These are phyloP conservation scores for Ylistrum balloti DNA, from an alignment of 1,140 invertebrate genomes.

Conservation along the genomic window DNA sequence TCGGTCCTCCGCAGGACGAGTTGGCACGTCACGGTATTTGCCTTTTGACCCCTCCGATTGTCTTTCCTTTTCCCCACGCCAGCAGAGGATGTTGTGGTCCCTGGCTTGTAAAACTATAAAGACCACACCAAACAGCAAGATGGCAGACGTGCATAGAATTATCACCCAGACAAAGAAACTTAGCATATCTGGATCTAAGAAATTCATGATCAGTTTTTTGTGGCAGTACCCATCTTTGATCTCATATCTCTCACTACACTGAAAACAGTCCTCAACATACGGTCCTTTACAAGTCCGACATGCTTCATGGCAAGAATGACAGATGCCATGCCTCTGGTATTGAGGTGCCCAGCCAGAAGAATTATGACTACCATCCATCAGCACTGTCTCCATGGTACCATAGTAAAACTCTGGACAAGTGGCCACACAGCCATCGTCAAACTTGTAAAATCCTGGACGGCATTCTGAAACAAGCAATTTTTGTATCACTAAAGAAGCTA, in stretches of 20 bases:
- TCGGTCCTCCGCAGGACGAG: slow-evolving; percentile 53
- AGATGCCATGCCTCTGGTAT: slow-evolving; percentile 70
- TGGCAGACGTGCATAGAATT: slow-evolving; percentile 74
- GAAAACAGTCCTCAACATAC: slow-evolving; percentile 73
- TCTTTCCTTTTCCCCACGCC: slow-evolving; percentile 69
- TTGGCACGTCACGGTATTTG: slow-evolving; percentile 70
- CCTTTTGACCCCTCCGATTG: slow-evolving; percentile 71
- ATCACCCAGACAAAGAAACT: slow-evolving; percentile 79
- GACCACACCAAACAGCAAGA: slow-evolving; percentile 74
- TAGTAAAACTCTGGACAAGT: slow-evolving; percentile 78
- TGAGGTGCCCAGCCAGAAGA: slow-evolving; percentile 59
- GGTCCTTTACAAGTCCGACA: slow-evolving; percentile 76
- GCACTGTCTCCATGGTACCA: slow-evolving; percentile 72
- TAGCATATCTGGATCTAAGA: slow-evolving; percentile 75
- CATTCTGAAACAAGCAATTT: slow-evolving; percentile 72
- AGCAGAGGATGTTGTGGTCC: slow-evolving; percentile 73
- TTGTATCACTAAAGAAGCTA: no score
- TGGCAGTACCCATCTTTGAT: slow-evolving; percentile 67
- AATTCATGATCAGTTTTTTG: slow-evolving; percentile 76
- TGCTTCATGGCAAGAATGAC: slow-evolving; percentile 73
- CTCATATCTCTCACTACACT: slow-evolving; percentile 75
- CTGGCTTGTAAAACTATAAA: slow-evolving; percentile 74
- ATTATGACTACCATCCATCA: slow-evolving; percentile 62
- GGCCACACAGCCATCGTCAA: slow-evolving; percentile 75
- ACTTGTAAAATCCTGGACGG: slow-evolving; percentile 76